Conservation (phyloP, 2,888 invertebrate species). For the Boloria selene region DNA sequence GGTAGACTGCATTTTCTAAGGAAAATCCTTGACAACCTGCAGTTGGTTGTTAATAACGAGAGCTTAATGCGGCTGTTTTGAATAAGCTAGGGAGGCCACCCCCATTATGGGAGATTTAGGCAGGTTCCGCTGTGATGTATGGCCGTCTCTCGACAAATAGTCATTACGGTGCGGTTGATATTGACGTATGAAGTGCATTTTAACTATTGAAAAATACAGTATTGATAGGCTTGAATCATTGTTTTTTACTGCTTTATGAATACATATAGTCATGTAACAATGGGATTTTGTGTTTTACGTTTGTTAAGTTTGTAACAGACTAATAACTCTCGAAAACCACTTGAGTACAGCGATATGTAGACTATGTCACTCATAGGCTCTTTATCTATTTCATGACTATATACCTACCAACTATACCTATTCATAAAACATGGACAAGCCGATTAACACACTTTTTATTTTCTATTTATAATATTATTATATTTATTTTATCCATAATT, state of each 20-base stretch:
- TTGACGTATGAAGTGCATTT: conserved; percentile 42
- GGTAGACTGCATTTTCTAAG: conserved; percentile 54
- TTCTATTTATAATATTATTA: too few relatives aligned
- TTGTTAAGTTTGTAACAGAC: background rate
- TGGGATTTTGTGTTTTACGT: too few relatives aligned
- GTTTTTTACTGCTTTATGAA: background rate
- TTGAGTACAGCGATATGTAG: too few relatives aligned
- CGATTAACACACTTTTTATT: too few relatives aligned
- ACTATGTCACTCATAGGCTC: too few relatives aligned
- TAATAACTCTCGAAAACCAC: too few relatives aligned
- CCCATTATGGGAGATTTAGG: conserved; percentile 49
- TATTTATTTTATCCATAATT: too few relatives aligned
- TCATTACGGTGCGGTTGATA: conserved; percentile 53
- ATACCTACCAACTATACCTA: too few relatives aligned
- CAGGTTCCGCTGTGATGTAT: conserved; percentile 56
- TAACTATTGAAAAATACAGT: conserved; percentile 6
- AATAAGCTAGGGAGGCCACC: conserved; percentile 56
- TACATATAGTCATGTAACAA: background rate
- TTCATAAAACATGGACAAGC: too few relatives aligned
- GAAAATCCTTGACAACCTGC: conserved; percentile 64
- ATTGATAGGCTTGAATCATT: conserved; percentile 3
- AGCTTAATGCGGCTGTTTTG: conserved; percentile 63
- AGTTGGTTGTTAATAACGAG: conserved; percentile 59
- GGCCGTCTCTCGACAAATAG: conserved; percentile 46
- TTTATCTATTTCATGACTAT: too few relatives aligned